A percentile compares a stretch with the other conserved stretches of the same genome.
Conservation (phyloP, 2,113 vertebrate genomes). For the Pholis gunnellus region DNA sequence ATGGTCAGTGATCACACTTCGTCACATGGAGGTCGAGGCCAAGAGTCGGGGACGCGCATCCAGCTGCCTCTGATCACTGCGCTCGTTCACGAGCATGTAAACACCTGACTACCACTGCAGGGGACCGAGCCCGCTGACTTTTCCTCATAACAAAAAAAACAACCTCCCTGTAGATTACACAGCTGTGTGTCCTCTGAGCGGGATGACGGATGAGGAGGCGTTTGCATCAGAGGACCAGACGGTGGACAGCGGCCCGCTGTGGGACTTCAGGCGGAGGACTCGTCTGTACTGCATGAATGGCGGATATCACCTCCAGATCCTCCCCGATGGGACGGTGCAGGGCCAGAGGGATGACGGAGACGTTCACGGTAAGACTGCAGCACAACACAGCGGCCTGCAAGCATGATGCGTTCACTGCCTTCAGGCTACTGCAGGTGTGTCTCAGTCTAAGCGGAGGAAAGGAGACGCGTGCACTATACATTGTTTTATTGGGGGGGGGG, state of each 20-base stretch:
- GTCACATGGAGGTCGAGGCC: background rate
- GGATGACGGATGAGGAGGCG: slow-evolving; percentile 86
- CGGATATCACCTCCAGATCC: slow-evolving; percentile 92
- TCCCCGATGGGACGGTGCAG: slow-evolving; percentile 88
- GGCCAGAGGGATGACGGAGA: slow-evolving; percentile 89
- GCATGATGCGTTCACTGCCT: slow-evolving; percentile 39
- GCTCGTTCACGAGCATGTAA: slow-evolving; percentile 43
- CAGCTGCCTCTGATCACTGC: slow-evolving; percentile 24
- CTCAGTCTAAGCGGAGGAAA: background rate
- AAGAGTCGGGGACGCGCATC: slow-evolving; percentile 56
- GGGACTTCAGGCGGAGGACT: slow-evolving; percentile 86
- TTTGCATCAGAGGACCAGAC: slow-evolving; percentile 70
- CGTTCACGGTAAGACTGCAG: slow-evolving; percentile 87
- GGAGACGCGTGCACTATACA: background rate
- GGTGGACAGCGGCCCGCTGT: slow-evolving; percentile 73
- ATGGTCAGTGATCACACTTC: background rate
- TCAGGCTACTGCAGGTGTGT: background rate
- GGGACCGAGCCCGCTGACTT: background rate
- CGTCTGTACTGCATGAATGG: slow-evolving; percentile 95
- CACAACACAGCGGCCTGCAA: slow-evolving; percentile 20
- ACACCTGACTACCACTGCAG: slow-evolving; percentile 55
- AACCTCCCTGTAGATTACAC: background rate
- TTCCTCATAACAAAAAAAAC: background rate
- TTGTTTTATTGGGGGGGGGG: background rate
- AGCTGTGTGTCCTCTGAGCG: background rate